Conservation (phyloP, 2,113 vertebrate species). For the Oostethus manadensis region DNA sequence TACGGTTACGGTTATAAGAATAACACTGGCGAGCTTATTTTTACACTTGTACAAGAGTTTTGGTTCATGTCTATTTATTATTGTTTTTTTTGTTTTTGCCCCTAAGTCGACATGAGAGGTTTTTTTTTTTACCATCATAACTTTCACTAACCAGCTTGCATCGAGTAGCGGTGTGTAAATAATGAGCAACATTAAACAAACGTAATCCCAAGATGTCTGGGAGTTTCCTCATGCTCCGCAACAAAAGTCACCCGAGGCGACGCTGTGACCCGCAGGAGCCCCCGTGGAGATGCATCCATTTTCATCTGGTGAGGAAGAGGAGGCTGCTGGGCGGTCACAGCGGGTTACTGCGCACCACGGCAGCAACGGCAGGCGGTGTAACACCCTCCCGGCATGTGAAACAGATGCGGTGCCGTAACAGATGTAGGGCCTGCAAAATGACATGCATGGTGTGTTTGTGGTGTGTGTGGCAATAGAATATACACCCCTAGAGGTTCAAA, state of each 20-base stretch:
- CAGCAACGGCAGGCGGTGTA: conserved; percentile 11
- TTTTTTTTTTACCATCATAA: not conserved
- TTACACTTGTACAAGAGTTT: too few species aligned
- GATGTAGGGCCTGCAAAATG: conserved; percentile 27
- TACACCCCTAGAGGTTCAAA: too few species aligned
- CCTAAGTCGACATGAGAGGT: too few species aligned
- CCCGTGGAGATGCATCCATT: conserved; percentile 22
- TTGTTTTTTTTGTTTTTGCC: too few species aligned
- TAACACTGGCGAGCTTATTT: not conserved
- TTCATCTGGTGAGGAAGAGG: conserved; percentile 23
- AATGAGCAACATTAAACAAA: conserved; percentile 1
- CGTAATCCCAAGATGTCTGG: not conserved
- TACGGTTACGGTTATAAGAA: not conserved
- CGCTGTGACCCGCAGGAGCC: conserved; percentile 12
- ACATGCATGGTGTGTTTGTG: not conserved
- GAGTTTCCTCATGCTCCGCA: not conserved
- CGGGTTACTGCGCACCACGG: not conserved
- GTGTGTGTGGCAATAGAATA: too few species aligned
- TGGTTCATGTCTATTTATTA: too few species aligned
- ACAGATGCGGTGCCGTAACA: conserved; percentile 20
- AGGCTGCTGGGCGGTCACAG: conserved; percentile 19
- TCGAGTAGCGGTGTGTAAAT: not conserved
- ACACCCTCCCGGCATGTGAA: not conserved
- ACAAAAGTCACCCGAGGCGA: conserved; percentile 1
- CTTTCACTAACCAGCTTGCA: not conserved